Evolutionary conservation across 2,113 vertebrate genomes (phyloP), one percentile per base, ranked within the genome.

Genomic region (Pardalotus punctatus): DNA sequence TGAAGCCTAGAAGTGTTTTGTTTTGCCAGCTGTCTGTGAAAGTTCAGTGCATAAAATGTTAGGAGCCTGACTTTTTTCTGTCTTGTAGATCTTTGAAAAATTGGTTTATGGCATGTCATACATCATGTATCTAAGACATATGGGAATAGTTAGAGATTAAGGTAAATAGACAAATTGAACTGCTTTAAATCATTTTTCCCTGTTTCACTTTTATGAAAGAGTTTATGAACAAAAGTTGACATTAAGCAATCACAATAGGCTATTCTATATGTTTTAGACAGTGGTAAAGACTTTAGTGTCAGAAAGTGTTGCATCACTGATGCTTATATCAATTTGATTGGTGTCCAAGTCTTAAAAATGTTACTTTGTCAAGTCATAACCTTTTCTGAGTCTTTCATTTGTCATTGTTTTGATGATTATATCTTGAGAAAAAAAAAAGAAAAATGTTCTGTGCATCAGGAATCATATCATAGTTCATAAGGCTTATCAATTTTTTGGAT

Each of bases 281-380:
- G 97, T 97, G 94, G 97, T 98, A 98, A 98, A 98, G 97, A 98
- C 97, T 97, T 98, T 98, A 98, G 97, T 98, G 98, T 98, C 98
- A 98, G 85, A 97, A 96, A 97, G 97, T 96, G 98, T 98, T 98
- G 98, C 97, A 98, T 98, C 98, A 98, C 97, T 93, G 95, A 90
- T 96, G 95, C 94, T 96, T 97, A 91, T 95, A 98, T 98, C 98
- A 98, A 98, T 98, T 97, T 98, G 98, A 98, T 98, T 98, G 98
- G 98, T 98, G 98, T 98, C 97, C 96, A 96, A 96, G 97, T 98
- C 98, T 98, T 98, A 97, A 97, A 98, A 98, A 98, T 97, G 97
- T 98, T 98, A 97, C 97, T 98, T 98, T 98, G 98, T 98, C 97
- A 98, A 98, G 97, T 97, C 97, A 94, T 98, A 98, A 98, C 98